phyloP scores from a whole-genome alignment of 2,797 vertebrate genomes.

The Cercopithecus hamlyni region DNA sequence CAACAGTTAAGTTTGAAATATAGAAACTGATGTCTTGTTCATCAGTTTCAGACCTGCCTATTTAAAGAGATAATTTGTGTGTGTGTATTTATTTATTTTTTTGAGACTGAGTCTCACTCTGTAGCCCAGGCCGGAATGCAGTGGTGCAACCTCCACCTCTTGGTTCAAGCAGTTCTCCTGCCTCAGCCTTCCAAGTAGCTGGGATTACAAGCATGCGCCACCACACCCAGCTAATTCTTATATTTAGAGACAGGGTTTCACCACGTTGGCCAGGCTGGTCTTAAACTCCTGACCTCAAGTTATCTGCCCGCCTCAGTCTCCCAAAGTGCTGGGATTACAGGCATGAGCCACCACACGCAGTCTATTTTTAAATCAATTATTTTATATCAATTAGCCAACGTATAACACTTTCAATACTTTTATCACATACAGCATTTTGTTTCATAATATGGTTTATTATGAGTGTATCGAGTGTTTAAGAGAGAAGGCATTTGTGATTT shows the following conservation, averaged over 20 bases:
- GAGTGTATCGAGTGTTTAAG: not conserved
- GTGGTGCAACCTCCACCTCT: not conserved
- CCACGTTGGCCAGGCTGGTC: not conserved
- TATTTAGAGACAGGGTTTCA: not conserved
- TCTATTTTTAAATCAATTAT: not conserved
- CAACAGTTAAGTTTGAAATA: not conserved
- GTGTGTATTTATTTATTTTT: not conserved
- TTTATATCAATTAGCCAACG: not conserved
- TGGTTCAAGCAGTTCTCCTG: not conserved
- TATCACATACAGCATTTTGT: not conserved
- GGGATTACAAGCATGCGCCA: not conserved
- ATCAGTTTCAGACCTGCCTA: not conserved
- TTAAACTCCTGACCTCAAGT: not conserved
- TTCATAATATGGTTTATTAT: slow-evolving; percentile 6
- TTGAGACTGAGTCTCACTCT: not conserved
- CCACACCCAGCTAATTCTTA: not conserved
- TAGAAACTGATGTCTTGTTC: not conserved
- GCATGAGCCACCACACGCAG: not conserved
- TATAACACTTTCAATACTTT: not conserved
- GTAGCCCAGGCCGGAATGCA: not conserved
- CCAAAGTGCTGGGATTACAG: not conserved
- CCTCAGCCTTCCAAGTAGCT: not conserved
- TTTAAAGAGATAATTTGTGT: slow-evolving; percentile 23
- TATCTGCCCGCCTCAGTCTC: not conserved
- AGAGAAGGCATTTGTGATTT: not conserved